A percentile compares a stretch with the other conserved stretches of the same genome.
Conservation (phyloP, 53 echinoderm and acorn worm genomes). For the Mesocentrotus franciscanus region DNA sequence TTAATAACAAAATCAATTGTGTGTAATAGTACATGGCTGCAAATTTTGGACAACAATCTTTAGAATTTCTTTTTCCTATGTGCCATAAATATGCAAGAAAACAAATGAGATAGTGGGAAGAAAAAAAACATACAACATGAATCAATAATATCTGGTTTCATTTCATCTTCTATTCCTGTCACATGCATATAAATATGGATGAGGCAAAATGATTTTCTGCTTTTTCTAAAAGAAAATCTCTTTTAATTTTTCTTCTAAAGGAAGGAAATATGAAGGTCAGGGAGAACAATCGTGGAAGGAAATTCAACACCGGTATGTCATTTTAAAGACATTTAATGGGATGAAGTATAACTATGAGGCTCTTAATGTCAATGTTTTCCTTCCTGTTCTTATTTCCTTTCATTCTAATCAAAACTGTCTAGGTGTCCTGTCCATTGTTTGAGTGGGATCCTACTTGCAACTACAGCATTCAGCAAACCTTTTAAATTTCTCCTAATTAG, state of each 20-base stretch:
- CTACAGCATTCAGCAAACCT: not conserved
- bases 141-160: not conserved
- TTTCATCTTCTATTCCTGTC: not conserved
- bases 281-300: not conserved
- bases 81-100: not conserved
- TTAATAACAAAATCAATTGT: not conserved
- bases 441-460: not conserved
- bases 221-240: not conserved
- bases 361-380: constrained; percentile 31
- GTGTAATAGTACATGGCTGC: not conserved
- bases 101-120: not conserved
- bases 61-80: not conserved
- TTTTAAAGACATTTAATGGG: not conserved
- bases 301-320: not conserved
- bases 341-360: not conserved
- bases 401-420: not conserved
- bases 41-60: not conserved
- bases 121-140: not conserved
- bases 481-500: not conserved
- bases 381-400: not conserved
- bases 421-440: not conserved
- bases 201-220: not conserved
- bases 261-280: not conserved
- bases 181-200: not conserved
- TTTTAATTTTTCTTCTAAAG: not conserved